These are phyloP conservation scores for Pachypsylla venusta DNA, from an alignment of 1,140 invertebrate genomes.

Conservation along the genomic window DNA sequence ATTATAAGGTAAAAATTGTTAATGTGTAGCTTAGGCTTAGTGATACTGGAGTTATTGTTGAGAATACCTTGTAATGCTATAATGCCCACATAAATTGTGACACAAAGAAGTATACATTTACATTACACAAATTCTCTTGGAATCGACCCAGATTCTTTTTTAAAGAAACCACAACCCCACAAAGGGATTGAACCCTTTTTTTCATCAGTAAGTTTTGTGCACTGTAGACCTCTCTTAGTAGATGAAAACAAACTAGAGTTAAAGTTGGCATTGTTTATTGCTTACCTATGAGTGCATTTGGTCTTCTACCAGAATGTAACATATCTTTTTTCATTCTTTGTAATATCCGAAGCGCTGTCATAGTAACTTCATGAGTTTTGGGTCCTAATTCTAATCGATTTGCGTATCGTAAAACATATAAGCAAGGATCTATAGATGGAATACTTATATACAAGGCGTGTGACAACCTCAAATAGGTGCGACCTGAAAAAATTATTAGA, in stretches of 20 bases:
- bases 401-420: constrained; percentile 91
- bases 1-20: too few species aligned
- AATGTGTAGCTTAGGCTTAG: too few species aligned
- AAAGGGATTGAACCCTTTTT: constrained; percentile 17
- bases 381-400: constrained; percentile 80
- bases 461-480: constrained; percentile 79
- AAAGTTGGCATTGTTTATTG: background rate
- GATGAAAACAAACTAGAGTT: background rate
- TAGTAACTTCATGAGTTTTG: constrained; percentile 86
- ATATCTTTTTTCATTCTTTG: constrained; percentile 97
- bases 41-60: too few species aligned
- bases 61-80: too few species aligned
- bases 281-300: constrained; percentile 48
- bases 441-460: constrained; percentile 83
- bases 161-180: constrained; percentile 25
- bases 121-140: too few species aligned
- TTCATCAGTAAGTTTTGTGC: too few species aligned
- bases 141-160: background rate
- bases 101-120: too few species aligned
- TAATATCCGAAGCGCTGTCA: constrained; percentile 82
- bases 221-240: too few species aligned
- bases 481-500: too few species aligned
- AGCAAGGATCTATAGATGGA: constrained; percentile 84
- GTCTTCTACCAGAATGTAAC: constrained; percentile 86
- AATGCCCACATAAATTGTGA: too few species aligned